These are phyloP conservation scores for Tupaia chinensis DNA, from an alignment of 2,113 vertebrate genomes.

Conservation along the genomic window DNA sequence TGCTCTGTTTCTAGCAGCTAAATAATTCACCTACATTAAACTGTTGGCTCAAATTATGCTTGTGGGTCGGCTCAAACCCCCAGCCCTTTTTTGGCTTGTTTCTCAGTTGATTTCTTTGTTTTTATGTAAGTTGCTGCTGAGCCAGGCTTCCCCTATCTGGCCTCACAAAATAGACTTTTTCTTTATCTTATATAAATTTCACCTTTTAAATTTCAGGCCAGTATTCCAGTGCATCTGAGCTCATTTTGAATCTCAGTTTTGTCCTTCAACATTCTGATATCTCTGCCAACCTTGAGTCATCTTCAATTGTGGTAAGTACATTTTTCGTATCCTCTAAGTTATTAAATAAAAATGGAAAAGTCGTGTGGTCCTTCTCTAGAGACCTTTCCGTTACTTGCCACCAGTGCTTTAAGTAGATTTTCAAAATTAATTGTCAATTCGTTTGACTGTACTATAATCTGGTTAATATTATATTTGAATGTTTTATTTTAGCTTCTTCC, in stretches of 20 bases:
- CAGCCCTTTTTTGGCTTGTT: neutral
- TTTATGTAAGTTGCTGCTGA: neutral
- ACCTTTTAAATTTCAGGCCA: conserved; percentile 54
- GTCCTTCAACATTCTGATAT: conserved; percentile 59
- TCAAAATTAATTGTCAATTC: neutral
- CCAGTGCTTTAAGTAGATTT: conserved; percentile 36
- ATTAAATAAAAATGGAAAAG: conserved; percentile 41
- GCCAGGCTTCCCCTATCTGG: neutral
- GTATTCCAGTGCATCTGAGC: conserved; percentile 50
- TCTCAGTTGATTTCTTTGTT: neutral
- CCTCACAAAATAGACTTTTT: conserved; percentile 21
- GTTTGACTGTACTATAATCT: conserved; percentile 50
- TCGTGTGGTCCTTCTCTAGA: neutral
- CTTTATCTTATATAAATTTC: conserved; percentile 61
- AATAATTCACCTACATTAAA: conserved; percentile 37
- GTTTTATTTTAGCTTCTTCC: conserved; percentile 31
- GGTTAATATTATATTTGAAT: neutral
- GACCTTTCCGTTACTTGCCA: conserved; percentile 16
- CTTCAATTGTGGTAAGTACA: conserved; percentile 68
- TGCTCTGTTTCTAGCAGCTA: neutral
- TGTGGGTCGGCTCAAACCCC: neutral
- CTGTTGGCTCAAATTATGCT: neutral
- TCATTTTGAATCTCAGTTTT: conserved; percentile 64
- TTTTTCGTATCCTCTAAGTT: conserved; percentile 58
- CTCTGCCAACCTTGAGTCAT: conserved; percentile 48